Evolutionary conservation across 2,113 vertebrate genomes (phyloP).

Genomic region (Ceyx melanurus): DNA sequence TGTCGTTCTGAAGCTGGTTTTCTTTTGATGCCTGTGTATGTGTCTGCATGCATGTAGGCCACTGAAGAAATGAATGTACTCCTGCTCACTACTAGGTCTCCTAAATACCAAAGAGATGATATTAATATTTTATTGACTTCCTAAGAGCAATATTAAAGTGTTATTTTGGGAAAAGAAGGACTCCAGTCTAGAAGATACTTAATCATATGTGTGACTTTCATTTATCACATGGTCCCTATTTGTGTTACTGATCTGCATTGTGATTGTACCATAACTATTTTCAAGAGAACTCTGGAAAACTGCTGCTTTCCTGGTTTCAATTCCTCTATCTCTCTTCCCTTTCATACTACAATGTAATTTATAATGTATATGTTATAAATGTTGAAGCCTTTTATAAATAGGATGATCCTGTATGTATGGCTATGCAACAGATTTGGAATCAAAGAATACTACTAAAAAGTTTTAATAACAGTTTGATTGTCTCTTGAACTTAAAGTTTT

Average conservation of each 20-base stretch:
- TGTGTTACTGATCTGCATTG: background rate
- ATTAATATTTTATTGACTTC: background rate
- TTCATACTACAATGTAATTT: background rate
- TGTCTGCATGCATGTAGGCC: background rate
- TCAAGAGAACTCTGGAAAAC: background rate
- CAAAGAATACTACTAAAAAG: background rate
- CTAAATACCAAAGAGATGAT: background rate
- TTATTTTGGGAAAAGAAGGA: background rate
- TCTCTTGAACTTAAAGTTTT: background rate
- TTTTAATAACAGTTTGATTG: background rate
- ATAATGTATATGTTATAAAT: background rate
- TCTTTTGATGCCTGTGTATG: background rate
- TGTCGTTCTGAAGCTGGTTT: background rate
- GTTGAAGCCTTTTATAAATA: background rate
- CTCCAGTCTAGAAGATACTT: background rate
- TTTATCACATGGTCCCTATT: rapidly evolving
- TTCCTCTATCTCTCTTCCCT: background rate
- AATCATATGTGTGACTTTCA: background rate
- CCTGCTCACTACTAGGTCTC: background rate
- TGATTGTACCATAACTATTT: background rate
- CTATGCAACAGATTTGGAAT: background rate
- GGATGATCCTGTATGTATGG: background rate
- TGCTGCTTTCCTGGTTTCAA: background rate
- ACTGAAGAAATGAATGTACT: background rate
- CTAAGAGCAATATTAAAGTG: background rate